These are phyloP conservation scores for Pandemis corylana DNA, from an alignment of 2,888 invertebrate species.

Conservation along the genomic window DNA sequence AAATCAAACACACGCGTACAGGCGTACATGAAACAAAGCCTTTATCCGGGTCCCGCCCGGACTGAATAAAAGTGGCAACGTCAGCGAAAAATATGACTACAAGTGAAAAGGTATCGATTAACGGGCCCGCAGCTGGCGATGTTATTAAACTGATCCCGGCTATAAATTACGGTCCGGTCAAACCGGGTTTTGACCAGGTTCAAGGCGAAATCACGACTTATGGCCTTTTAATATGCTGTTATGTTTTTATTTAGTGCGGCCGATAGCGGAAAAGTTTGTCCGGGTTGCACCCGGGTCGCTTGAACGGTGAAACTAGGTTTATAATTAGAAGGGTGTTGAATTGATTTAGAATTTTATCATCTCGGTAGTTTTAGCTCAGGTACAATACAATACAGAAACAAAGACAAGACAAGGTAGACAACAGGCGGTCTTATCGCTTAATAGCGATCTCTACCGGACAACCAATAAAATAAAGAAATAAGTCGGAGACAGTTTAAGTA, in stretches of 20 bases:
- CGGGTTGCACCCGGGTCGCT: neutral
- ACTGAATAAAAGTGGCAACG: slow-evolving; percentile 21
- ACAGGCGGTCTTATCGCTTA: too few species aligned
- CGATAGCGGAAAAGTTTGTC: neutral
- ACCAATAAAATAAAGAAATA: too few species aligned
- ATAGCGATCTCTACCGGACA: too few species aligned
- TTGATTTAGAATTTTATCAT: too few species aligned
- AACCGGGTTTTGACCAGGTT: slow-evolving; percentile 10
- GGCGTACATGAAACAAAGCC: neutral
- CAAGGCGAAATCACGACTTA: slow-evolving; percentile 12
- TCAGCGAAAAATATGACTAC: slow-evolving; percentile 34
- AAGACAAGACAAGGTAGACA: too few species aligned
- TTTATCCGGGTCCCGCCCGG: neutral
- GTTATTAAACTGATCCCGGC: slow-evolving; percentile 33
- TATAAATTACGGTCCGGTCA: slow-evolving; percentile 24
- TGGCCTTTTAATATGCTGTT: neutral
- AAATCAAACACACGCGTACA: too few species aligned
- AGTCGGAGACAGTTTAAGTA: too few species aligned
- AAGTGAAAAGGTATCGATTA: slow-evolving; percentile 30
- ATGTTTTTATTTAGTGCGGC: neutral
- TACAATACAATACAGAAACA: too few species aligned
- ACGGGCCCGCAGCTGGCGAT: slow-evolving; percentile 25
- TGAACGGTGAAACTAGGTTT: neutral
- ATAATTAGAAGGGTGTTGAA: neutral
- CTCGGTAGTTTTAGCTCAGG: too few species aligned